Evolutionary conservation across 23 tunicate genomes (phyloP).

Genomic region (Ascidia mentula): DNA sequence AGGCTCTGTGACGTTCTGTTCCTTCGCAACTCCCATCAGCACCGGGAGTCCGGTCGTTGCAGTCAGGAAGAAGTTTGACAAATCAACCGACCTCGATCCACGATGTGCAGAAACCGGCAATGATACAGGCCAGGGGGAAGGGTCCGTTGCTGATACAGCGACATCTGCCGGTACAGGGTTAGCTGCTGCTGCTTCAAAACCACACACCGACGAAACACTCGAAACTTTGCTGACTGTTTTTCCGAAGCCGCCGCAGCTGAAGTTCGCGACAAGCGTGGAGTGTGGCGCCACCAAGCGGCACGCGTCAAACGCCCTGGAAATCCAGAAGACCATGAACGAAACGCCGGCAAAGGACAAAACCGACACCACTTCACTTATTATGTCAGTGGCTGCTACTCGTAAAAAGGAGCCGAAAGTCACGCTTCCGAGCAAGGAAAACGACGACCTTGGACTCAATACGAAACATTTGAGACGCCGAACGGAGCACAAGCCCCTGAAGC

Average conservation of each 20-base stretch:
- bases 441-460: not conserved
- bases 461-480: not conserved
- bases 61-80: not conserved
- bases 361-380: not conserved
- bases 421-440: not conserved
- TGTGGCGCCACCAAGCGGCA: not conserved
- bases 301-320: not conserved
- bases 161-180: not conserved
- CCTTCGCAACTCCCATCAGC: slow-evolving; percentile 1
- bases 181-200: not conserved
- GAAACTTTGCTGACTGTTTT: slow-evolving; percentile 27
- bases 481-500: not conserved
- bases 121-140: not conserved
- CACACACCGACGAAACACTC: not conserved
- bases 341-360: not conserved
- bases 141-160: not conserved
- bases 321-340: not conserved
- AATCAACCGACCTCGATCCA: not conserved
- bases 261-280: not conserved
- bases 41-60: not conserved
- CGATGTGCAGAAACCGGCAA: not conserved
- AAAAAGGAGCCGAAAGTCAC: not conserved
- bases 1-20: slow-evolving; percentile 13
- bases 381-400: not conserved
- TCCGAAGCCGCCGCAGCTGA: slow-evolving; percentile 46